These are phyloP conservation scores for Autographa pulchrina DNA, from an alignment of 2,888 invertebrate species.

Conservation along the genomic window DNA sequence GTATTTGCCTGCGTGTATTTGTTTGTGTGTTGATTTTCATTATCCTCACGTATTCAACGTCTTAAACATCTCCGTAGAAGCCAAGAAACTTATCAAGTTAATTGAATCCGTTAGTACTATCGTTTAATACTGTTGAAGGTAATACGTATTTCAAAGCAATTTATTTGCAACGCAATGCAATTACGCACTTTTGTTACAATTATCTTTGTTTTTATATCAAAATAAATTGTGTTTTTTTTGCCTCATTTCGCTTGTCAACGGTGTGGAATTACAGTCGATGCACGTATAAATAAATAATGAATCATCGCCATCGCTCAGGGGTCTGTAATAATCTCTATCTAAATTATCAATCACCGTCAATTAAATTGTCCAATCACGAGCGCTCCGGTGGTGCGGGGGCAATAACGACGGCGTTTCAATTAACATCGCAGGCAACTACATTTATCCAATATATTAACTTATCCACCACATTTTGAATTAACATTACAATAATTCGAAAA, in stretches of 20 bases:
- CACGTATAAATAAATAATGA: slow-evolving; percentile 46
- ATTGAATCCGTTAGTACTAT: slow-evolving; percentile 37
- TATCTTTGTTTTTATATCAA: slow-evolving; percentile 32
- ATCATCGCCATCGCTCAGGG: slow-evolving; percentile 51
- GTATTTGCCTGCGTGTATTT: slow-evolving; percentile 15
- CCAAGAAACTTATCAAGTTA: slow-evolving; percentile 37
- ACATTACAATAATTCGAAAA: slow-evolving; percentile 18
- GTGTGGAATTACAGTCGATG: slow-evolving; percentile 9
- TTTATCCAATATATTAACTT: slow-evolving; percentile 61
- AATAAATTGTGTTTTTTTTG: slow-evolving; percentile 24
- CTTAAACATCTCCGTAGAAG: slow-evolving; percentile 3
- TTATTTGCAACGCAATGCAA: slow-evolving; percentile 42
- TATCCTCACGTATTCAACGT: slow-evolving; percentile 5
- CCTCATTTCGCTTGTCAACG: slow-evolving; percentile 22
- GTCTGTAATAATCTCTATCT: slow-evolving; percentile 72
- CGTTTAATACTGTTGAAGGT: slow-evolving; percentile 36
- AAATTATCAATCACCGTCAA: slow-evolving; percentile 80
- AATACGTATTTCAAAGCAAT: slow-evolving; percentile 39
- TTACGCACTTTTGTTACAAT: slow-evolving; percentile 40
- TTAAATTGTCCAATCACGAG: slow-evolving; percentile 77
- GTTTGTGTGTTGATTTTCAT: slow-evolving; percentile 37
- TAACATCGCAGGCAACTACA: slow-evolving; percentile 69
- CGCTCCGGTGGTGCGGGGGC: slow-evolving; percentile 66
- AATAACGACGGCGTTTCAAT: slow-evolving; percentile 77
- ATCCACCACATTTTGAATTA: slow-evolving; percentile 27